Conservation (phyloP, 2,113 vertebrate genomes). For the Haplochromis vanheusdeni region DNA sequence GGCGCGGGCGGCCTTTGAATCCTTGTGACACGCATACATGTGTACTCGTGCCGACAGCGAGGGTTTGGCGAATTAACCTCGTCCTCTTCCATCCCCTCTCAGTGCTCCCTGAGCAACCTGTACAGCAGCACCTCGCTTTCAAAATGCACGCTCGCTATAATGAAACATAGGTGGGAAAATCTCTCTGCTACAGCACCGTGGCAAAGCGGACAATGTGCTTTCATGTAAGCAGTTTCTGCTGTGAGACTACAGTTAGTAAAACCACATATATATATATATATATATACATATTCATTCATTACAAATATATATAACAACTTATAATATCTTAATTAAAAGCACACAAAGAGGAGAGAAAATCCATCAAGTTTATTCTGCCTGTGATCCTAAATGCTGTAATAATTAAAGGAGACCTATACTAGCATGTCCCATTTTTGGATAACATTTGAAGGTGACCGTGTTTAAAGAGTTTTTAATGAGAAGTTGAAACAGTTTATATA, state of each 20-base stretch:
- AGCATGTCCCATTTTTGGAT: neutral
- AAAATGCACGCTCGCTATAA: neutral
- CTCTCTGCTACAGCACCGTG: neutral
- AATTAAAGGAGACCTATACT: neutral
- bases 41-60: constrained; percentile 15
- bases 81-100: neutral
- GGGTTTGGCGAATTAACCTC: constrained; percentile 26
- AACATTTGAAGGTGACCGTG: rapidly evolving
- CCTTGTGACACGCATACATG: constrained; percentile 26
- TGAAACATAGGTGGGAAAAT: neutral
- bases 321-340: neutral
- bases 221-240: neutral
- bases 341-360: neutral
- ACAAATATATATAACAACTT: neutral
- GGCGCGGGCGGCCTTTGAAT: constrained; percentile 14
- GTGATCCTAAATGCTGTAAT: neutral
- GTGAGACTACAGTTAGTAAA: neutral
- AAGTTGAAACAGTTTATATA: neutral
- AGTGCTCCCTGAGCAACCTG: neutral
- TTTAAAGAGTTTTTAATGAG: neutral
- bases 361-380: neutral
- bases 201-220: neutral
- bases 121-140: neutral
- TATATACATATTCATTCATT: neutral
- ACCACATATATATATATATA: too few relatives aligned